Percentiles rank a stretch among this genome's conserved stretches.
These are phyloP conservation scores for Harlomillsia oculata DNA, from an alignment of 1,140 invertebrate species.

Conservation along the genomic window DNA sequence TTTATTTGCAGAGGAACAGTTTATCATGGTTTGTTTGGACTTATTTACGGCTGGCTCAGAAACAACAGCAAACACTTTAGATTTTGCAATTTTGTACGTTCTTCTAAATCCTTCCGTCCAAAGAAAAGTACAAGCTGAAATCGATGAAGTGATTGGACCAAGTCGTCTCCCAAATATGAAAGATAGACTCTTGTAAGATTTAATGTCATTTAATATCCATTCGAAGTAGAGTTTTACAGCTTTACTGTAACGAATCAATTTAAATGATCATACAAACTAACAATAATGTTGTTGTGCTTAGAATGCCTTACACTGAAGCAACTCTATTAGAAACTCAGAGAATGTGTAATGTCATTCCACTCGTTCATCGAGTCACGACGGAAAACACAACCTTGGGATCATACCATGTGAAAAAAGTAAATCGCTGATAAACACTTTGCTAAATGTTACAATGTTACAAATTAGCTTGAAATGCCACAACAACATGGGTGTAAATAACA, in stretches of 20 bases:
- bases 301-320: slow-evolving; percentile 69
- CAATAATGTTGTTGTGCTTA: slow-evolving; percentile 38
- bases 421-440: not conserved
- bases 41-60: slow-evolving; percentile 29
- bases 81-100: slow-evolving; percentile 45
- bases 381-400: slow-evolving; percentile 59
- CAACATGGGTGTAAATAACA: not conserved
- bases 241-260: no score
- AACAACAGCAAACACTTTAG: slow-evolving; percentile 33
- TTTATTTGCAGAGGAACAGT: slow-evolving; percentile 31
- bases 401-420: slow-evolving; percentile 65
- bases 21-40: slow-evolving; percentile 33
- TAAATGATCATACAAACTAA: not conserved
- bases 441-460: no score
- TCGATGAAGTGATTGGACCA: slow-evolving; percentile 40
- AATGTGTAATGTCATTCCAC: slow-evolving; percentile 65
- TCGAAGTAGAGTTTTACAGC: not conserved
- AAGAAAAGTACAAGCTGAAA: slow-evolving; percentile 43
- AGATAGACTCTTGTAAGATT: slow-evolving; percentile 12
- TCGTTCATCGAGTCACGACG: slow-evolving; percentile 65
- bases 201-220: not conserved
- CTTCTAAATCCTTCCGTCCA: slow-evolving; percentile 44
- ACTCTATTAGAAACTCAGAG: slow-evolving; percentile 63
- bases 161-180: slow-evolving; percentile 22
- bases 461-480: not conserved